Evolutionary conservation across 2,113 vertebrate genomes (phyloP).

Genomic region (Thryonomys swinderianus): DNA sequence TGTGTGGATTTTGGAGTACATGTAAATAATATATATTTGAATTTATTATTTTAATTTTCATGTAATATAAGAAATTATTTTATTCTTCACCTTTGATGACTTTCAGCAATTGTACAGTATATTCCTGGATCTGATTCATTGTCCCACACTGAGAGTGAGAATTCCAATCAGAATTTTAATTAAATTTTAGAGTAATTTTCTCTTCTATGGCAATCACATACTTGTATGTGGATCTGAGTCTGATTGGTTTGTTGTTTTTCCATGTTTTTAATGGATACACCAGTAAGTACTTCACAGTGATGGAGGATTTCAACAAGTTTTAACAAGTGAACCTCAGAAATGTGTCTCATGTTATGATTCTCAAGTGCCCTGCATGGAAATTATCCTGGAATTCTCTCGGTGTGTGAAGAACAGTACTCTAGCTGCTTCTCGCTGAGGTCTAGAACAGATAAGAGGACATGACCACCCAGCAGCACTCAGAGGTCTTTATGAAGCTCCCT

Average conservation of each 20-base stretch:
- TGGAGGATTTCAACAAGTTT: neutral
- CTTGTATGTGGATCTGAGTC: neutral
- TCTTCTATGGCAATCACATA: neutral
- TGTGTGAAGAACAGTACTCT: neutral
- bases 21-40: neutral
- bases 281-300: neutral
- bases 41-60: neutral
- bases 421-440: neutral
- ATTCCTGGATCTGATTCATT: neutral
- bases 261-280: neutral
- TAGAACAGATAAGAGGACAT: neutral
- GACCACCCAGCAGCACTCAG: slow-evolving; percentile 36
- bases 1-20: neutral
- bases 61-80: neutral
- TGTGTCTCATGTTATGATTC: neutral
- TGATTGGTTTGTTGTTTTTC: neutral
- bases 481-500: slow-evolving; percentile 48
- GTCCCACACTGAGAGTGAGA: neutral
- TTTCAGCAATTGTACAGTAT: neutral
- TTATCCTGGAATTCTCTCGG: neutral
- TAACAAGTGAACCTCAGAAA: neutral
- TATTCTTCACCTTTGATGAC: neutral
- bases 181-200: neutral
- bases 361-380: neutral
- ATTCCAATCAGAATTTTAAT: neutral